Evolutionary conservation across 1,140 invertebrate species (phyloP).

Genomic region (Rhyacophila brunnea): DNA sequence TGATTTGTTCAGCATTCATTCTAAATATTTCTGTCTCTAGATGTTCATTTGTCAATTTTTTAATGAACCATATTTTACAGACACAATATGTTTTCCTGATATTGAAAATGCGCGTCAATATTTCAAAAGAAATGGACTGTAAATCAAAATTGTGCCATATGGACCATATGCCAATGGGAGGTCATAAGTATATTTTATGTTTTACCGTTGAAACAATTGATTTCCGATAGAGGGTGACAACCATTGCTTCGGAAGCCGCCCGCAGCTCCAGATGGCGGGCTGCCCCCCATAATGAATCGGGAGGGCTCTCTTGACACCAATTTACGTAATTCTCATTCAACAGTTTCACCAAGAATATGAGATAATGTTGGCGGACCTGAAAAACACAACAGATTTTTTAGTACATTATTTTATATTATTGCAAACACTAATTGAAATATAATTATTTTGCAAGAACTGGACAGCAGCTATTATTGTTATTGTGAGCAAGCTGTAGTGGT

Average conservation of each 20-base stretch:
- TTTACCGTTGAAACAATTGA: conserved; percentile 35
- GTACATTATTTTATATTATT: background rate
- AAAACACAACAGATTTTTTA: conserved; percentile 5
- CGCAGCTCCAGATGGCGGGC: conserved; percentile 48
- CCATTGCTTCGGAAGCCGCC: conserved; percentile 47
- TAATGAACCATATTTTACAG: no score
- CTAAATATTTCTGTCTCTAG: no score
- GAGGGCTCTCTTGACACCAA: conserved; percentile 28
- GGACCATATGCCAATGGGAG: no score
- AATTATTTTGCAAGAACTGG: background rate
- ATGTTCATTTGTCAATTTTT: no score
- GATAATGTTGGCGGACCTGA: conserved; percentile 50
- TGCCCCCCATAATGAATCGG: conserved; percentile 49
- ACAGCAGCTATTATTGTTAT: background rate
- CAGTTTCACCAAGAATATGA: conserved; percentile 48
- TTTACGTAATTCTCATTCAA: conserved; percentile 44
- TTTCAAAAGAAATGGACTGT: background rate
- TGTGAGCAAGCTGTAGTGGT: background rate
- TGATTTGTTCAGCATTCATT: no score
- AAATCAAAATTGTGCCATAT: no score
- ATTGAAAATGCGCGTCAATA: no score
- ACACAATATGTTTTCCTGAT: no score
- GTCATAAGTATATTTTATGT: no score
- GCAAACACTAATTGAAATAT: background rate
- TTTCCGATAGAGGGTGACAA: conserved; percentile 46